A percentile compares a stretch with the other conserved stretches of the same genome.
These are phyloP conservation scores for Sandelia bainsii DNA, from an alignment of 2,797 vertebrate genomes.

Conservation along the genomic window DNA sequence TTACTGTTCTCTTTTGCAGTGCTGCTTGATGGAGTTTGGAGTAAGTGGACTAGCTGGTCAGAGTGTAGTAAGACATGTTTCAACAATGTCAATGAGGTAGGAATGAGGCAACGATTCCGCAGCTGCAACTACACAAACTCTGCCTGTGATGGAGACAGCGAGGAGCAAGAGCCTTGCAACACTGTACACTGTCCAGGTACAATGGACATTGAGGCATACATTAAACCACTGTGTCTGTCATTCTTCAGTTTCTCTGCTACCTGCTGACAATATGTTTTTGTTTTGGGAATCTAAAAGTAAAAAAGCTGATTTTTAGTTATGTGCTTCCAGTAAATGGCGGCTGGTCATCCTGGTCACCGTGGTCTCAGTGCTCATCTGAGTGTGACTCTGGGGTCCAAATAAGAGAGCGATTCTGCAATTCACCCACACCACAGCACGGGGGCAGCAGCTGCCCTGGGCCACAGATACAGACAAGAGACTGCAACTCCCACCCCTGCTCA, in stretches of 20 bases:
- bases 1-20: slow-evolving; percentile 39
- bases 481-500: slow-evolving; percentile 87
- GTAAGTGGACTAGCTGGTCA: slow-evolving; percentile 88
- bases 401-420: slow-evolving; percentile 83
- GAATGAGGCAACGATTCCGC: slow-evolving; percentile 82
- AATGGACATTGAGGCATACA: not conserved
- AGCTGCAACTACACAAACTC: slow-evolving; percentile 77
- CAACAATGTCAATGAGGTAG: slow-evolving; percentile 82
- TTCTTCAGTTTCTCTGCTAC: not conserved
- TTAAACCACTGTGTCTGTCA: not conserved
- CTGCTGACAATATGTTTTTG: not conserved
- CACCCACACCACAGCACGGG: slow-evolving; percentile 74
- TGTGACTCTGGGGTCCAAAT: slow-evolving; percentile 90
- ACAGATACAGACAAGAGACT: slow-evolving; percentile 89
- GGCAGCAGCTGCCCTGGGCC: slow-evolving; percentile 84
- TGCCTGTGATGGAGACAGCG: slow-evolving; percentile 79
- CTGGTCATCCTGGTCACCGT: slow-evolving; percentile 87
- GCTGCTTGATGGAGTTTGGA: slow-evolving; percentile 78
- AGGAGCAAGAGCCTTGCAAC: slow-evolving; percentile 88
- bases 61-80: slow-evolving; percentile 91
- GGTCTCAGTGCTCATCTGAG: slow-evolving; percentile 87
- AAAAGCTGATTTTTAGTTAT: not conserved
- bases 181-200: slow-evolving; percentile 86
- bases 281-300: too few species aligned
- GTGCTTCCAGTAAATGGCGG: slow-evolving; percentile 77